Conservation (phyloP, 2,113 vertebrate genomes). For the Pollachius pollachius region DNA sequence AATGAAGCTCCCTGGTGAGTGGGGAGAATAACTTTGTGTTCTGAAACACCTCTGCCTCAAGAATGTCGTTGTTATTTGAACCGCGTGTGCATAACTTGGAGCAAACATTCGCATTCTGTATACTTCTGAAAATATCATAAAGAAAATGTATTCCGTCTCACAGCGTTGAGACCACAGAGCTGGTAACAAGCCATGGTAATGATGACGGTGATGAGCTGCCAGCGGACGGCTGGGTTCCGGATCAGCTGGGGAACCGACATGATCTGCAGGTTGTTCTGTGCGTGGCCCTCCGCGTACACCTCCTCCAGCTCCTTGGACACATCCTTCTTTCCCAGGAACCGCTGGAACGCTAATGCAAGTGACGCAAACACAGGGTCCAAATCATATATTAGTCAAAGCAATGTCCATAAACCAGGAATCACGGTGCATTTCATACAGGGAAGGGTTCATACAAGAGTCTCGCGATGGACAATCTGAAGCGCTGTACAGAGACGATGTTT, state of each 20-base stretch:
- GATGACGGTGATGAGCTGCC: conserved; percentile 85
- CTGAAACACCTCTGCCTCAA: too few species aligned
- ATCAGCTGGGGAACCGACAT: conserved; percentile 79
- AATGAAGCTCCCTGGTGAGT: too few species aligned
- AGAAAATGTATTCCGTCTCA: conserved; percentile 62
- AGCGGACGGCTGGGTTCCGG: conserved; percentile 68
- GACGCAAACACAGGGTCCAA: conserved; percentile 4
- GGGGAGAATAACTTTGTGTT: too few species aligned
- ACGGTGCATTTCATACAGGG: too few species aligned
- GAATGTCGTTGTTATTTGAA: too few species aligned
- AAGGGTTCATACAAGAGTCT: too few species aligned
- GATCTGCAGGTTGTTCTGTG: conserved; percentile 72
- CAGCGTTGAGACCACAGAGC: conserved; percentile 92
- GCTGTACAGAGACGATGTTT: too few species aligned
- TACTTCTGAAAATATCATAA: background rate
- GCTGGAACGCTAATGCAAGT: conserved; percentile 81
- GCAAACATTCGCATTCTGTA: too few species aligned
- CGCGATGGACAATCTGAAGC: too few species aligned
- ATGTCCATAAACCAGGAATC: too few species aligned
- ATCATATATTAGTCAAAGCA: background rate
- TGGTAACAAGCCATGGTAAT: conserved; percentile 93
- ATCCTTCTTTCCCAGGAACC: conserved; percentile 83
- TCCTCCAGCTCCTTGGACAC: conserved; percentile 85
- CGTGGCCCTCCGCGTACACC: conserved; percentile 75
- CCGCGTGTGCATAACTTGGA: too few species aligned